Base-by-base conservation (phyloP, 64 coral and sea anemone species). In the Catalaphyllia jardinei region DNA sequence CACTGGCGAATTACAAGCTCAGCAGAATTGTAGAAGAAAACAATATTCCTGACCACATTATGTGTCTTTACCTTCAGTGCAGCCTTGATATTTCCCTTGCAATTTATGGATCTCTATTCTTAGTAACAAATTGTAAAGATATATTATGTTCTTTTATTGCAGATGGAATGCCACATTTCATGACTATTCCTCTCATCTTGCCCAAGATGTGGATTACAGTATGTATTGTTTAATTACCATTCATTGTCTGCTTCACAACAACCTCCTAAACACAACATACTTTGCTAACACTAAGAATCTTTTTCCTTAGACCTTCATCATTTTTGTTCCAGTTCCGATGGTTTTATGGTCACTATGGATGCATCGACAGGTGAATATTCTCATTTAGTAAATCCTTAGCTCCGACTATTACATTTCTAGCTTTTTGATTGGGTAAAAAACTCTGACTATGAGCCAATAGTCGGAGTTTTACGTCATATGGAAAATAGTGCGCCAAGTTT, bases 141-240 rank as follows among this genome's bases (percentile, higher is more conserved):
- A 17, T 12, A 28, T 65, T 87, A 13, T 46, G 55, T 49, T 64
- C 9, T 52, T 84, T 39, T 51, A 35, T 78, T 78, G 35, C 82
- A 98, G 97, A 79, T 99, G 97, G 97, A 99, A 99, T 93, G 91
- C 93, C 22, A 99, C 97, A 22, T 99, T 95, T 84, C 82, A 95
- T 85, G 97, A 99, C 39, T 99, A 99, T 79, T 95, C 97, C 31
- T 95, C 97, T 25, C 90, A 95, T 67, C 79, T 95, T 18, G 71
- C 84, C 30, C 91, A 95, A 33, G 91, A 95, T 76, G 76, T 93
- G 27, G 97, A 98, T n/a, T 95, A 98, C 78, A 80, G 93, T 98
- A 75, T 29, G 15, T 71, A 20, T 62, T 55, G 1, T n/a, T 18
- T 57, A 35, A 35, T 57, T 13, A 57, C 54, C 54, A 14, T 57